These are phyloP conservation scores for Stylophora pistillata DNA, from an alignment of 64 coral and sea anemone species.

Conservation along the genomic window DNA sequence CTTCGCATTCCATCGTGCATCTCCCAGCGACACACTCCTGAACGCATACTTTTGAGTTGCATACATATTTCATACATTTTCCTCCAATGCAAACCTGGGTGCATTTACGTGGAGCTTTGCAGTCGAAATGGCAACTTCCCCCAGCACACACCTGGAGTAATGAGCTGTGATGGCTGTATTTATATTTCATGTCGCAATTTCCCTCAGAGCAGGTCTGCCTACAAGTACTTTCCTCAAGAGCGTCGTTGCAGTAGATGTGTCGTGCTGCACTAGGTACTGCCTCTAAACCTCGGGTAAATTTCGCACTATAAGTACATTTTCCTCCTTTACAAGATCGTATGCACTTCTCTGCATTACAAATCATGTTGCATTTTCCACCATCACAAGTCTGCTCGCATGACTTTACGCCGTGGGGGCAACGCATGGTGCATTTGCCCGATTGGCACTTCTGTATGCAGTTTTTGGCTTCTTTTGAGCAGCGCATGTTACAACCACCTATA, in stretches of 20 bases:
- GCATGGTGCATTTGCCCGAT: conserved; percentile 76
- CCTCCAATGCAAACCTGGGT: conserved; percentile 83
- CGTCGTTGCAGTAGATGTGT: conserved; percentile 48
- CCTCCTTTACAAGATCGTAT: conserved; percentile 62
- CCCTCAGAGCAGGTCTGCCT: conserved; percentile 74
- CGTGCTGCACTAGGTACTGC: conserved; percentile 21
- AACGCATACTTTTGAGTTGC: conserved; percentile 76
- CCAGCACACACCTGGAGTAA: conserved; percentile 75
- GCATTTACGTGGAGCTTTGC: conserved; percentile 69
- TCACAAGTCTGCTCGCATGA: conserved; percentile 64
- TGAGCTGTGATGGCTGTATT: conserved; percentile 28
- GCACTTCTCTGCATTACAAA: conserved; percentile 75
- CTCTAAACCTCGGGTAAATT: not conserved
- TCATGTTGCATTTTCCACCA: conserved; percentile 79
- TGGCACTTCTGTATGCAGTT: conserved; percentile 66
- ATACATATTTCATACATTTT: conserved; percentile 67
- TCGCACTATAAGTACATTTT: conserved; percentile 41
- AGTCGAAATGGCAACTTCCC: conserved; percentile 70
- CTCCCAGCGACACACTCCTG: conserved; percentile 83
- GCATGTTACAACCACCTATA: conserved; percentile 56
- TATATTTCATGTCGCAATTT: conserved; percentile 62
- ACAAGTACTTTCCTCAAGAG: conserved; percentile 36
- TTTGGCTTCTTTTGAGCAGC: conserved; percentile 46
- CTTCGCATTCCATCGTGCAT: conserved; percentile 77
- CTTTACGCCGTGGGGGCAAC: conserved; percentile 64